phyloP scores from a whole-genome alignment of 1,140 invertebrate genomes.

The Papilio aristodemus region DNA sequence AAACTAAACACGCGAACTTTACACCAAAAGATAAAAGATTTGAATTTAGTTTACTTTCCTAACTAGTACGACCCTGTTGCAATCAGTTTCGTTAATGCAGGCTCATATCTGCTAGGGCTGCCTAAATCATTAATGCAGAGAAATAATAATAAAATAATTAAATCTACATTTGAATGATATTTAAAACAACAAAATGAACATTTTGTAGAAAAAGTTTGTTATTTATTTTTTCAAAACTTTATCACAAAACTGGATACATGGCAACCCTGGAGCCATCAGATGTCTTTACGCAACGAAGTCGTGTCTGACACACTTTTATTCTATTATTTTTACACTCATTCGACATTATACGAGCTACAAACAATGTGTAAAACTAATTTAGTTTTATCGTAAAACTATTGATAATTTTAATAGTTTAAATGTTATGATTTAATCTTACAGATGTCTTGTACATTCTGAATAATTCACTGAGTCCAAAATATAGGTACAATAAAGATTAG shows the following conservation, averaged over 20 bases:
- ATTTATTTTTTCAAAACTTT: no score
- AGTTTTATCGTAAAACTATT: background rate
- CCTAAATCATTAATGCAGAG: background rate
- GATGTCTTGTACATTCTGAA: background rate
- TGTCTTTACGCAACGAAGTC: conserved; percentile 25
- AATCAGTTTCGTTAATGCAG: background rate
- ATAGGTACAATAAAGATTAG: background rate
- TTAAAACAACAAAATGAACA: no score
- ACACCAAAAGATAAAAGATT: background rate
- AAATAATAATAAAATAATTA: no score
- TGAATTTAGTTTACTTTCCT: background rate
- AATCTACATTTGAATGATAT: no score
- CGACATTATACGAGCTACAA: conserved; percentile 7
- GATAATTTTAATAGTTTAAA: background rate
- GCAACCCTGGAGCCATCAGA: background rate
- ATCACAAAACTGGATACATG: background rate
- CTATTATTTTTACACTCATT: conserved; percentile 26
- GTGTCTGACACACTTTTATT: conserved; percentile 20
- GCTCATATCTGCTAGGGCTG: background rate
- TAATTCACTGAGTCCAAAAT: background rate
- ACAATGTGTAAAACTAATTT: conserved; percentile 15
- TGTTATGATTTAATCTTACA: background rate
- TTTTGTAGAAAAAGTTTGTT: no score
- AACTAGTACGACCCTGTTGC: background rate
- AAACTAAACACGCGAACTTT: background rate